These are phyloP conservation scores for Myripristis jacobus DNA, from an alignment of 2,797 vertebrate genomes.

Conservation along the genomic window DNA sequence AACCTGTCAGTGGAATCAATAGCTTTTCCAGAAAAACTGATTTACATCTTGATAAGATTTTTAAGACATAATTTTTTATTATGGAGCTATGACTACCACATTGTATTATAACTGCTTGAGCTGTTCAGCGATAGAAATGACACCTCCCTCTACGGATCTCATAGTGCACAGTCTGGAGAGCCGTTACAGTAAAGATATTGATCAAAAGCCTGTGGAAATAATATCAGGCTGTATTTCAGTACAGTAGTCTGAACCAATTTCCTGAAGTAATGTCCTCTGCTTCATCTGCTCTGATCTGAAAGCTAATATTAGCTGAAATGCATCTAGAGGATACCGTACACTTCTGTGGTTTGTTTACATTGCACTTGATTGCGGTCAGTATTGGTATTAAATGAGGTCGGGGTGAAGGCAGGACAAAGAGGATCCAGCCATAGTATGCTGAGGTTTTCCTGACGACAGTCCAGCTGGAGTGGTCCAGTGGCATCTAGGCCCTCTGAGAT, in stretches of 20 bases:
- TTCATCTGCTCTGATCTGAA: conserved; percentile 30
- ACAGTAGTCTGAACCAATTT: conserved; percentile 34
- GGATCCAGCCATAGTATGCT: conserved; percentile 16
- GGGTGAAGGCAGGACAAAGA: conserved; percentile 13
- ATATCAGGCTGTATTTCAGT: conserved; percentile 43
- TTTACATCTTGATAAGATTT: conserved; percentile 15
- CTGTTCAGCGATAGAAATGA: conserved; percentile 21
- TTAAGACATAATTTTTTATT: not conserved
- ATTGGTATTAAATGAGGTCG: conserved; percentile 23
- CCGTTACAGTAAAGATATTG: conserved; percentile 70
- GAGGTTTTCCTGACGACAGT: conserved; percentile 32
- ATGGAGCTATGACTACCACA: conserved; percentile 19
- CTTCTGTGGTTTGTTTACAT: conserved; percentile 37
- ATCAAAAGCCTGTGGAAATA: conserved; percentile 60
- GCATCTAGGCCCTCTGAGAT: conserved; percentile 44
- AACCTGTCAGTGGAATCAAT: not conserved
- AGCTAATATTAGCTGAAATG: conserved; percentile 38
- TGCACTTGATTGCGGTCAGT: conserved; percentile 36
- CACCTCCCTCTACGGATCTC: conserved; percentile 45
- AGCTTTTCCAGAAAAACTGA: not conserved
- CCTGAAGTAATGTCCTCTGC: conserved; percentile 24
- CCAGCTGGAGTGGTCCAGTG: conserved; percentile 27
- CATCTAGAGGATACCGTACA: conserved; percentile 12
- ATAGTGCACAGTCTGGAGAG: conserved; percentile 52
- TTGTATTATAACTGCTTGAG: conserved; percentile 24